phyloP scores from a whole-genome alignment of 2,888 invertebrate species.

The Chesias legatella region DNA sequence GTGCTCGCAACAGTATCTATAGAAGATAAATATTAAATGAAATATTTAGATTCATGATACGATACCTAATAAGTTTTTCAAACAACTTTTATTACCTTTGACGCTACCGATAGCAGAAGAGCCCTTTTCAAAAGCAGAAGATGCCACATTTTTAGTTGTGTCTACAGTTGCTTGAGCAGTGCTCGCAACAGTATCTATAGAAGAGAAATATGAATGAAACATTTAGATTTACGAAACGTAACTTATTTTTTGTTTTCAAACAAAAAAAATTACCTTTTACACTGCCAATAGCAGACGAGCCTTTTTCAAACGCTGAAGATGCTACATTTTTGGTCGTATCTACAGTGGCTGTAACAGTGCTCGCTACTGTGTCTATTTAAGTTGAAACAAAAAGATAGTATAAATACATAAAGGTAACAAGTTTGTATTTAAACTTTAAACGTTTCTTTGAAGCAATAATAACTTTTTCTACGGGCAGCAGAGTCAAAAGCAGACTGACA shows the following conservation, averaged over 20 bases:
- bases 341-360: slow-evolving; percentile 10
- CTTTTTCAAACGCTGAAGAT: slow-evolving; percentile 30
- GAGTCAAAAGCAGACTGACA: no score
- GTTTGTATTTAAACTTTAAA: no score
- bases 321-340: slow-evolving; percentile 29
- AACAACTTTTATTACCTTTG: background rate
- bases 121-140: slow-evolving; percentile 41
- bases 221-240: no score
- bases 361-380: slow-evolving; percentile 14
- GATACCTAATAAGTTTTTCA: slow-evolving; percentile 35
- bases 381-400: no score
- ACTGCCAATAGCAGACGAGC: slow-evolving; percentile 24
- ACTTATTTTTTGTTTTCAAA: background rate
- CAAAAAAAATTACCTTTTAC: slow-evolving; percentile 21
- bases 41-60: slow-evolving; percentile 24
- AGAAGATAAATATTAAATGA: slow-evolving; percentile 12
- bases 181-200: slow-evolving; percentile 20
- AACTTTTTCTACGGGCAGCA: no score
- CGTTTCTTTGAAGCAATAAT: no score
- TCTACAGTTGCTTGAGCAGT: slow-evolving; percentile 45
- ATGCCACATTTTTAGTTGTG: slow-evolving; percentile 44
- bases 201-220: background rate
- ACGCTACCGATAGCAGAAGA: slow-evolving; percentile 20
- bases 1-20: slow-evolving; percentile 47
- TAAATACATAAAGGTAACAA: no score